Evolutionary conservation across 2,113 vertebrate species (phyloP).

Genomic region (Capreolus pygargus): DNA sequence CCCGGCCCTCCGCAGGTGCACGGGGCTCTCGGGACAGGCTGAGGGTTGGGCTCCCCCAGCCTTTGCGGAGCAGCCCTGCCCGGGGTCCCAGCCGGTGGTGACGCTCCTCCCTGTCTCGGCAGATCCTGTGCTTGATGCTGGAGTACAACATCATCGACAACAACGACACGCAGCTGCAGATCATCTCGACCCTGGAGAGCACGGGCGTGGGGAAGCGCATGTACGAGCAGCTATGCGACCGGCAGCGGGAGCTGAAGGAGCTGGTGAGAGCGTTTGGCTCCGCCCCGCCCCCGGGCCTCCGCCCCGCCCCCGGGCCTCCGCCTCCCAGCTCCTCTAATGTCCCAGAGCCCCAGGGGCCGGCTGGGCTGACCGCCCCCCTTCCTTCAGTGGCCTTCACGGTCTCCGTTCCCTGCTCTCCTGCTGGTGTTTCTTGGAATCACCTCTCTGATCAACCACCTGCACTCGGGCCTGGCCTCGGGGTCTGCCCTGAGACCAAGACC

Average conservation of each 20-base stretch:
- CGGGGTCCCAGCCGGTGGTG: fast-evolving
- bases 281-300: fast-evolving
- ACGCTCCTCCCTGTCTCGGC: not conserved
- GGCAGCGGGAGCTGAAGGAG: slow-evolving; percentile 97
- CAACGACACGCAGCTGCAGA: slow-evolving; percentile 98
- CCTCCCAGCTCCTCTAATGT: not conserved
- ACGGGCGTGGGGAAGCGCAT: slow-evolving; percentile 95
- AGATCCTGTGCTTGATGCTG: slow-evolving; percentile 99
- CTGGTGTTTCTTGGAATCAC: not conserved
- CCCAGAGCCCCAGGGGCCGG: too few relatives aligned
- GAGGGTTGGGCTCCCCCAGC: not conserved
- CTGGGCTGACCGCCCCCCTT: fast-evolving
- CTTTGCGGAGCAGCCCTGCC: not conserved
- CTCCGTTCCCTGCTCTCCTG: not conserved
- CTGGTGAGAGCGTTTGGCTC: slow-evolving; percentile 84
- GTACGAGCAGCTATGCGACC: slow-evolving; percentile 98
- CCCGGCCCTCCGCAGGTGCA: fast-evolving
- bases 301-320: too few relatives aligned
- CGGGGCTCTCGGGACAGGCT: fast-evolving
- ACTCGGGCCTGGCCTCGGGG: fast-evolving
- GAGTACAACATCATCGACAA: slow-evolving; percentile 99
- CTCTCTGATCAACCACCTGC: not conserved
- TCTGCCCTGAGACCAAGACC: not conserved
- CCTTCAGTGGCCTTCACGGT: fast-evolving
- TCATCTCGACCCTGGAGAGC: slow-evolving; percentile 99